Evolutionary conservation across 2,113 vertebrate genomes (phyloP).

Genomic region (Mormyrus lacerda): DNA sequence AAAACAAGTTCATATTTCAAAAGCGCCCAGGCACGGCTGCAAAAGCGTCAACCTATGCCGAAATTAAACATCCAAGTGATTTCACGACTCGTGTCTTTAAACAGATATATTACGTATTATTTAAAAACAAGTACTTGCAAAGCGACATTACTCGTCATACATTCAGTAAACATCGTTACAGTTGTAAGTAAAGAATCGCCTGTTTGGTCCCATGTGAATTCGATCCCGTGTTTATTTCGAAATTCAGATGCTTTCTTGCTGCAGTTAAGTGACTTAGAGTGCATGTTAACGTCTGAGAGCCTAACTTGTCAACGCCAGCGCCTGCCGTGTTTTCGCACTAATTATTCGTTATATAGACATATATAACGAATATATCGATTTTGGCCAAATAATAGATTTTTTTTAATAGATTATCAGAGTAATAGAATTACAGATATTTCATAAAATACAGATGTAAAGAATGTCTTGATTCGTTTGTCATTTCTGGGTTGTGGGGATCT

Average conservation of each 20-base stretch:
- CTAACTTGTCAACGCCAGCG: not conserved
- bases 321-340: not conserved
- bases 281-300: not conserved
- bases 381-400: not conserved
- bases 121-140: not conserved
- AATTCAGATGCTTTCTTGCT: slow-evolving; percentile 24
- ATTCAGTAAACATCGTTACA: not conserved
- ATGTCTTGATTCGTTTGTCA: not conserved
- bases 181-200: not conserved
- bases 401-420: not conserved
- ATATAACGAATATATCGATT: too few species aligned
- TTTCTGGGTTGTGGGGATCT: not conserved
- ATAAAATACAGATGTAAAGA: not conserved
- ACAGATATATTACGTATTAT: not conserved
- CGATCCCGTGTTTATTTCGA: not conserved
- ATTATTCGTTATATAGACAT: not conserved
- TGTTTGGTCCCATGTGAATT: not conserved
- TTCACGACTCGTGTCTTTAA: not conserved
- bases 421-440: not conserved
- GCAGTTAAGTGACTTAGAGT: slow-evolving; percentile 12
- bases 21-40: not conserved
- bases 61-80: not conserved
- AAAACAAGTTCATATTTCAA: not conserved
- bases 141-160: not conserved
- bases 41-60: not conserved